A percentile compares a stretch with the other conserved stretches of the same genome.
phyloP scores from a whole-genome alignment of 2,113 vertebrate genomes.

The human (Homo sapiens) region GRCh38 chr6:142970001-142970500 shows the following conservation, averaged over 20 bases:
- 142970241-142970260: not conserved
- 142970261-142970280: not conserved
- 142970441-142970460: not conserved
- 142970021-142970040: too few relatives aligned
- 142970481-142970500: not conserved
- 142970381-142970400: not conserved
- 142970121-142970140: not conserved
- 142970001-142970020: rapidly evolving
- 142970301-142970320: not conserved
- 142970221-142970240: not conserved
- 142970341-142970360: not conserved
- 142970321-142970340: not conserved
- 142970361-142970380: not conserved
- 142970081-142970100: too few relatives aligned
- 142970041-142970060: too few relatives aligned
- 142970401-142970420: not conserved
- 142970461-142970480: not conserved
- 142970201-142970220: not conserved
- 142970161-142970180: not conserved
- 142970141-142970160: not conserved
- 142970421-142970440: not conserved
- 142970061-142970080: too few relatives aligned
- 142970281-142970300: not conserved
- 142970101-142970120: not conserved
- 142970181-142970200: not conserved